Conservation (phyloP, 2,888 invertebrate genomes). For the Drosophila longiperda region DNA sequence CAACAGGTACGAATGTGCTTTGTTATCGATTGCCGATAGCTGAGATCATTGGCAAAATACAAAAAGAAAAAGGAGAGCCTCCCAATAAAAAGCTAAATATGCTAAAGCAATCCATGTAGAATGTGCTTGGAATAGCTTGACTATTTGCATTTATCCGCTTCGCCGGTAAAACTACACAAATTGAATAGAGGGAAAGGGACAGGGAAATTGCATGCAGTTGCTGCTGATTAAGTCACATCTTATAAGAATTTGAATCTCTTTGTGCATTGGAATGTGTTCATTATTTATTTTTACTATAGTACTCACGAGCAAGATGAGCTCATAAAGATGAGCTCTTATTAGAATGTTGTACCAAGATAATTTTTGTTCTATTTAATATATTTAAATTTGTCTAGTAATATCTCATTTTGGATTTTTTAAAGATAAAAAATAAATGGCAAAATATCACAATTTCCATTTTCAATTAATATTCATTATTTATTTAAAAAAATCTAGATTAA, state of each 20-base stretch:
- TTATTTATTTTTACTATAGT: constrained; percentile 14
- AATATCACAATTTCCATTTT: background rate
- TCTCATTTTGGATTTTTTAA: background rate
- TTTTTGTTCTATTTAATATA: background rate
- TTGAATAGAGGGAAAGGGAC: background rate
- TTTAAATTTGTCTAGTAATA: background rate
- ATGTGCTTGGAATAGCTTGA: constrained; percentile 16
- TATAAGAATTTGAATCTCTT: constrained; percentile 9
- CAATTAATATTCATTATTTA: background rate
- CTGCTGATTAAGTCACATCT: constrained; percentile 20
- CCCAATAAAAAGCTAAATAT: constrained; percentile 15
- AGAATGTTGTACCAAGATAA: background rate
- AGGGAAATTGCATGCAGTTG: constrained; percentile 4
- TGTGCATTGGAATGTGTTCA: constrained; percentile 23
- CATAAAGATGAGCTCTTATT: constrained; percentile 13
- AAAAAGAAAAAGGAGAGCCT: constrained; percentile 18
- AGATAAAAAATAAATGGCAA: background rate
- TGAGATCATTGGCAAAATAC: constrained; percentile 37
- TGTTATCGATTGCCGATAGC: constrained; percentile 44
- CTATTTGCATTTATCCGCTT: constrained; percentile 25
- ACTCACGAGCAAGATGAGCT: constrained; percentile 32
- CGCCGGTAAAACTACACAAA: constrained; percentile 33
- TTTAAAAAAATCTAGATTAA: background rate
- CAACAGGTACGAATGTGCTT: constrained; percentile 16
- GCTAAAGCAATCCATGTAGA: constrained; percentile 25